Base-by-base conservation (phyloP, 2,113 vertebrate genomes). In the Lophura nycthemera region DNA sequence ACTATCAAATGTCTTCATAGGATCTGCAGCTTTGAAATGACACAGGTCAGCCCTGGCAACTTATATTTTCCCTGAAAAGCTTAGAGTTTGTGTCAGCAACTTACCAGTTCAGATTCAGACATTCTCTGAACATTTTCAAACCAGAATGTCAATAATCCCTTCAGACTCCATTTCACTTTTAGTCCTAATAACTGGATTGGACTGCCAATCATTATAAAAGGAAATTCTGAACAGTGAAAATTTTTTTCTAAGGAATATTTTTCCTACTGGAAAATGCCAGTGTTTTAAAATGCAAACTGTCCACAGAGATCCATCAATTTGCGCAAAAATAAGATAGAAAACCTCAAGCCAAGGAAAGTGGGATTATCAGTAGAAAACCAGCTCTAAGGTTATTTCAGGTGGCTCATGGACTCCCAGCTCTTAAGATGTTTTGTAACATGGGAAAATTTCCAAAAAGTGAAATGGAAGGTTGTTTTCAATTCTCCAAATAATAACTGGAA, bases 131-230 rank as follows among this genome's bases (percentile, higher is more conserved):
- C 7, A 2, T 88, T 94, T 95, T 75, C 48, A 86, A 92, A 95
- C 81, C 29, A 57, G 45, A 86, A 88, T 60, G 66, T 65, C 90
- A 84, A 92, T 94, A 93, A 90, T 90, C 66, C 71, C 34, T 67
- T 93, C 90, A 75, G 66, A 92, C 63, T 93, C 61, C 61, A 88
- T 79, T 92, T 73, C 76, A 78, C 25, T 94, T 92, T 73, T 79
- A 92, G 79, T 83, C 60, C 77, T 89, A 73, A 85, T 73, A 88
- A 82, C 66, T 90, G 86, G 48, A 79, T 74, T 81, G 38, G 20
- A 77, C 21, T 67, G 52, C 21, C 52, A 83, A 64, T 89, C 85
- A 86, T 92, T 76, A 42, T 74, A 89, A 86, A 67, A 70, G 19
- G 38, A 86, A 91, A 86, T 57, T n/a, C 57, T 93, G 72, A 95